Base-by-base conservation (phyloP, 2,888 invertebrate species). In the Agrochola lota region DNA sequence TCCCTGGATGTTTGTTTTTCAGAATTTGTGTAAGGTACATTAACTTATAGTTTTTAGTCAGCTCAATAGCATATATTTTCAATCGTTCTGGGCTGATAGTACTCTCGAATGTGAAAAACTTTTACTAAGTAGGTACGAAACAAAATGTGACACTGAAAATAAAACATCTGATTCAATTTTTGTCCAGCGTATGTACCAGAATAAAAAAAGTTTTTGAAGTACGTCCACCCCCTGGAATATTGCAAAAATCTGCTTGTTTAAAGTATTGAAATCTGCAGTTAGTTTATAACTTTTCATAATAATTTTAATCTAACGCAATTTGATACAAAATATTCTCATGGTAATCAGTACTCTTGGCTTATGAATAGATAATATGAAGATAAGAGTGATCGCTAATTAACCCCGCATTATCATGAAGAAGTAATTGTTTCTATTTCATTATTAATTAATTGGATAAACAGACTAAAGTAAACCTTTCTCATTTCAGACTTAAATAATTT, bases 361-460 rank as follows among this genome's bases (percentile, higher is more conserved):
- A 26, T n/a, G 17, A 55, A 60, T 35, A 55, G 30, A 63, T 57
- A 49, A 66, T 71, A 80, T 8, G 20, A 26, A 26, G 30, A 81
- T 81, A 74, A 52, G 17, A 46, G 26, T 60, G n/a, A 59, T 30
- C 15, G 30, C 23, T 1, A 49, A 68, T 76, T 80, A 80, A 76
- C 62, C 57, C 30, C 43, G n/a, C 7, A 26, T 17, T 8, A 64
- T 75, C 17, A 68, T 23, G 20, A 68, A 67, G n/a, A 62, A n/a
- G n/a, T 57, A 20, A 75, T 80, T 75, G 30, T 68, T 82, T 35
- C 17, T 43, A 82, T 75, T 49, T 57, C 57, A 68, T 46, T 57
- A 40, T 49, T 26, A 57, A 55, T 81, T 82, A 23, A 81, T 57
- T 75, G 59, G 62, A 52, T 59, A 59, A 69, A 23, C 12, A 35